Conservation (phyloP, 2,797 vertebrate species). For the Myoxocephalus aenaeus region DNA sequence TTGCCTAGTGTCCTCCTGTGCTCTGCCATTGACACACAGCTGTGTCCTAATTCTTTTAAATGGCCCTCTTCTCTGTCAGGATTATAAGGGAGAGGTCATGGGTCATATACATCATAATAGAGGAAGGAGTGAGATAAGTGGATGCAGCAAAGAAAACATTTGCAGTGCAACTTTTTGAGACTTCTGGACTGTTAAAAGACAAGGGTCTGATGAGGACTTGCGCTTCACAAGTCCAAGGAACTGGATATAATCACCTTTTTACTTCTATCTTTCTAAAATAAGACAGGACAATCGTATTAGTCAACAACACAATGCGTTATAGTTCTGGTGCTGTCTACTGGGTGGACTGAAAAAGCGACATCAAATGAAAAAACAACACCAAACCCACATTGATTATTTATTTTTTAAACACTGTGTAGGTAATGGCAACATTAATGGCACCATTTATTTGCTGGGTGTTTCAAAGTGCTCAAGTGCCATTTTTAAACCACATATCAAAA, state of each 20-base stretch:
- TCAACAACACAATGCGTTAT: conserved; percentile 22
- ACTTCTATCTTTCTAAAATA: conserved; percentile 16
- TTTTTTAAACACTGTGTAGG: conserved; percentile 3
- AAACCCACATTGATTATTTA: conserved; percentile 41
- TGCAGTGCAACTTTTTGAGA: background rate
- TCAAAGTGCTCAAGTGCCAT: conserved; percentile 6
- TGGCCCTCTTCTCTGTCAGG: conserved; percentile 32
- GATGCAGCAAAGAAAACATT: background rate
- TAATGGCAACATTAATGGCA: conserved; percentile 44
- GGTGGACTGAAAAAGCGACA: conserved; percentile 19
- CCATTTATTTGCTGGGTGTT: conserved; percentile 41
- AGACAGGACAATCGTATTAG: conserved; percentile 10
- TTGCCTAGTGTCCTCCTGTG: conserved; percentile 57
- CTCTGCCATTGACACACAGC: conserved; percentile 57
- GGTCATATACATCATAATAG: conserved; percentile 18
- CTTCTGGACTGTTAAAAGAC: background rate
- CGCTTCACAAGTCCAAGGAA: background rate
- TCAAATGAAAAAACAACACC: conserved; percentile 10
- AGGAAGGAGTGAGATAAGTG: conserved; percentile 21
- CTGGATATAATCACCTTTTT: background rate
- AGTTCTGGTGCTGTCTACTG: conserved; percentile 1
- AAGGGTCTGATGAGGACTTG: background rate
- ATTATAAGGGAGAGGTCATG: conserved; percentile 39
- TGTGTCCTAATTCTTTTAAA: conserved; percentile 63
- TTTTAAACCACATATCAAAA: conserved; percentile 50